Evolutionary conservation across 2,113 vertebrate species (phyloP).

Genomic region (Anas platyrhynchos): DNA sequence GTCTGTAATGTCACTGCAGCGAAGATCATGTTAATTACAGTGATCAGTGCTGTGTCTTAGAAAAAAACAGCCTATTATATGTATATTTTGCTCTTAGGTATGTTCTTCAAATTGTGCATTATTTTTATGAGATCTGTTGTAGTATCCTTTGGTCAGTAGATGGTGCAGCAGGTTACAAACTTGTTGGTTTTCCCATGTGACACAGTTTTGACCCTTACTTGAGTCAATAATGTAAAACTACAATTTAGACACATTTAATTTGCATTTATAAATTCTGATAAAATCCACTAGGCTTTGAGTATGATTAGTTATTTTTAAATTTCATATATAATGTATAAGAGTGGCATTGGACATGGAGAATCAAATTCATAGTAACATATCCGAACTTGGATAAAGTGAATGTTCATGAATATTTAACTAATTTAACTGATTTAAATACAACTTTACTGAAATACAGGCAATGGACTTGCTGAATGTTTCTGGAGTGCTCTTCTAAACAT

Average conservation of each 20-base stretch:
- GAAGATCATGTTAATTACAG: background rate
- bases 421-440: background rate
- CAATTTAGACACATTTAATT: background rate
- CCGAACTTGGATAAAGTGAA: background rate
- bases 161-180: slow-evolving; percentile 31
- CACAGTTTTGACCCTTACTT: background rate
- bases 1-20: background rate
- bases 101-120: background rate
- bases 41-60: background rate
- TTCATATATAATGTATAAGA: background rate
- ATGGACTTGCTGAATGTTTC: background rate
- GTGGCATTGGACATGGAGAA: background rate
- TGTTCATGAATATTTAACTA: background rate
- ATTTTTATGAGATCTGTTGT: background rate
- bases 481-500: background rate
- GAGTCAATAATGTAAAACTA: background rate
- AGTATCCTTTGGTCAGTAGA: slow-evolving; percentile 42
- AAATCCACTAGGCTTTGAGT: background rate
- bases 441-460: background rate
- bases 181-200: background rate
- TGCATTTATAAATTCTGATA: background rate
- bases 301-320: background rate
- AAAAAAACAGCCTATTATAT: background rate
- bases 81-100: background rate
- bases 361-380: background rate